Evolutionary conservation across 2,888 invertebrate genomes (phyloP).

Genomic region (Agonopterix heracliana): DNA sequence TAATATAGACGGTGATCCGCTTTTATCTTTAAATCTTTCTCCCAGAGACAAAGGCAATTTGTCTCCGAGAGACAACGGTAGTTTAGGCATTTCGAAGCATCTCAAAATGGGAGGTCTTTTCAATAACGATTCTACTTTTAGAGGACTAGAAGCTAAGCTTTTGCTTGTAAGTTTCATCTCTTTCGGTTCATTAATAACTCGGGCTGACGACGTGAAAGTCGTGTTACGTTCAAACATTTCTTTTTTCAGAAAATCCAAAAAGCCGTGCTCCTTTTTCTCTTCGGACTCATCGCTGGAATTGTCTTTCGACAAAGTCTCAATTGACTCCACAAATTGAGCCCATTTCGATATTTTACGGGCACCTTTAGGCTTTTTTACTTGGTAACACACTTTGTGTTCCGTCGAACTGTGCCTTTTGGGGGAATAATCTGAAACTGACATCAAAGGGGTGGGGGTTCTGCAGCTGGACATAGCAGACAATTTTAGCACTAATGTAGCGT

Average conservation of each 20-base stretch:
- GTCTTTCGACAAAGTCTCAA: slow-evolving; percentile 37
- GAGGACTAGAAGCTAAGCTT: slow-evolving; percentile 48
- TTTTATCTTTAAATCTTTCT: slow-evolving; percentile 19
- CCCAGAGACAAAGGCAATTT: slow-evolving; percentile 16
- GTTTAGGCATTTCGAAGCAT: slow-evolving; percentile 49
- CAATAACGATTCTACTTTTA: slow-evolving; percentile 26
- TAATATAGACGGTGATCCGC: slow-evolving; percentile 22
- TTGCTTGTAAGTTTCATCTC: slow-evolving; percentile 25
- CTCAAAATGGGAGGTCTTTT: slow-evolving; percentile 38
- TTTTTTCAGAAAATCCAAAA: slow-evolving; percentile 43
- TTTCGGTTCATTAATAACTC: slow-evolving; percentile 14
- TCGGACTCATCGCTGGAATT: slow-evolving; percentile 30
- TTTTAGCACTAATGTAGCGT: slow-evolving; percentile 2
- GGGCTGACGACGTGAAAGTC: slow-evolving; percentile 30
- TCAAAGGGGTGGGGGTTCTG: slow-evolving; percentile 35
- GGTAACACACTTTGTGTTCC: slow-evolving; percentile 2
- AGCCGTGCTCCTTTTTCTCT: slow-evolving; percentile 30
- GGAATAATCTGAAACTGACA: slow-evolving; percentile 48
- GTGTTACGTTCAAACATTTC: slow-evolving; percentile 28
- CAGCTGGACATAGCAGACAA: slow-evolving; percentile 25
- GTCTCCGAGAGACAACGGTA: slow-evolving; percentile 22
- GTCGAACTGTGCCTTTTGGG: slow-evolving; percentile 22
- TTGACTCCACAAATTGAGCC: slow-evolving; percentile 48
- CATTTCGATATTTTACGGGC: slow-evolving; percentile 35
- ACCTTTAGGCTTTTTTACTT: slow-evolving; percentile 13